phyloP scores from a whole-genome alignment of 2,888 invertebrate genomes.

The Rhogogaster chlorosoma region DNA sequence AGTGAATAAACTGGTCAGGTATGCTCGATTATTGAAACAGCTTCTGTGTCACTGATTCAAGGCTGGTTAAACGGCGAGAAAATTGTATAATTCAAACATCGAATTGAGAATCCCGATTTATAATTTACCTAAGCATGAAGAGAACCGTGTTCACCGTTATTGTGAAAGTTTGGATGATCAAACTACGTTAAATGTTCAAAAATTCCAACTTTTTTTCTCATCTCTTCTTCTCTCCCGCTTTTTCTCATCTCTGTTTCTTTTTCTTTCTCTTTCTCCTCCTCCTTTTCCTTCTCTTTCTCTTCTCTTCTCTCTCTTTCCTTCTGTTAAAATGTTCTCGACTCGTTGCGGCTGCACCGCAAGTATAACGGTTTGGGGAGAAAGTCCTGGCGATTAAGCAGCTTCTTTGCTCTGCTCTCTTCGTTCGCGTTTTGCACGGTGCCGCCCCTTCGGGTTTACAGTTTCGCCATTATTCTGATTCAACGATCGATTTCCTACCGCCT shows the following conservation, averaged over 20 bases:
- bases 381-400: conserved; percentile 15
- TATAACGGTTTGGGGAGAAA: conserved; percentile 47
- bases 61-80: neutral
- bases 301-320: conserved; percentile 30
- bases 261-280: conserved; percentile 40
- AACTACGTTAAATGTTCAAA: conserved; percentile 14
- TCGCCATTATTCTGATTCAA: conserved; percentile 7
- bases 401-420: conserved; percentile 34
- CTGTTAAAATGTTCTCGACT: conserved; percentile 10
- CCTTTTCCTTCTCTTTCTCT: conserved; percentile 30
- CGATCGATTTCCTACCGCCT: conserved; percentile 41
- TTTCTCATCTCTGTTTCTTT: neutral
- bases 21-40: neutral
- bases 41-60: neutral
- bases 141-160: conserved; percentile 45
- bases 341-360: neutral
- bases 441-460: conserved; percentile 38
- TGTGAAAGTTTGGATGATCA: conserved; percentile 43
- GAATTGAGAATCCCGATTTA: neutral
- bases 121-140: conserved; percentile 28
- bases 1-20: neutral
- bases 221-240: neutral
- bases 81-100: conserved; percentile 22
- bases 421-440: conserved; percentile 35
- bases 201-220: conserved; percentile 45